phyloP scores from a whole-genome alignment of 2,113 vertebrate genomes.

The Azemiops feae region DNA sequence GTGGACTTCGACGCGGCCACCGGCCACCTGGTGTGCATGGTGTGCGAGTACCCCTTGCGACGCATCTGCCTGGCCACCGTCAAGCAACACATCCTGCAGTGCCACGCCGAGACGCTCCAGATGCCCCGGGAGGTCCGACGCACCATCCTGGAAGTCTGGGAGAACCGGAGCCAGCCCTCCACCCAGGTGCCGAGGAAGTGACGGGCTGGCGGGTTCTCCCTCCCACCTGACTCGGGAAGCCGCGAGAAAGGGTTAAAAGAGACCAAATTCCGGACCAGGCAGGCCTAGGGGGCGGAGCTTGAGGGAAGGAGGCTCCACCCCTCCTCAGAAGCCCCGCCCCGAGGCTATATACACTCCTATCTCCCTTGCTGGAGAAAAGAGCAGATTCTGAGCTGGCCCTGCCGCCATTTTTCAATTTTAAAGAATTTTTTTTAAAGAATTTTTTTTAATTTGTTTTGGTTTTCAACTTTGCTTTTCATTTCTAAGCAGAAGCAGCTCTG shows the following conservation, averaged over 20 bases:
- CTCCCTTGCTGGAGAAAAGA: neutral
- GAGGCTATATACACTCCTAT: neutral
- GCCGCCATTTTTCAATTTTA: neutral
- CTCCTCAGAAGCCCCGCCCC: neutral
- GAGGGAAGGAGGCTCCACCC: neutral
- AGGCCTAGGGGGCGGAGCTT: neutral
- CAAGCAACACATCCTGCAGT: constrained; percentile 74
- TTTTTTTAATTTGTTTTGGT: neutral
- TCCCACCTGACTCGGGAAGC: neutral
- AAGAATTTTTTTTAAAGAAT: neutral
- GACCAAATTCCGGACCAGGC: neutral
- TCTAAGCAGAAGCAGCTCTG: neutral
- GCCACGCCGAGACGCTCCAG: constrained; percentile 70
- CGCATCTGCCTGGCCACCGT: constrained; percentile 68
- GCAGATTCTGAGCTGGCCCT: neutral
- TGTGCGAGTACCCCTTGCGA: constrained; percentile 76
- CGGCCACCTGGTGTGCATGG: constrained; percentile 80
- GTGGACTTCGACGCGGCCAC: constrained; percentile 77
- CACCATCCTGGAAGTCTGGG: constrained; percentile 74
- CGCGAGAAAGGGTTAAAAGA: neutral
- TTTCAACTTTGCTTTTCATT: neutral
- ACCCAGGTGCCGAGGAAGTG: neutral
- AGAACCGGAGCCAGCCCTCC: constrained; percentile 61
- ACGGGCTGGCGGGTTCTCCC: neutral
- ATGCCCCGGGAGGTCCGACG: constrained; percentile 60